These are phyloP conservation scores for Syrrhaptes paradoxus DNA, from an alignment of 2,113 vertebrate species.

Conservation along the genomic window DNA sequence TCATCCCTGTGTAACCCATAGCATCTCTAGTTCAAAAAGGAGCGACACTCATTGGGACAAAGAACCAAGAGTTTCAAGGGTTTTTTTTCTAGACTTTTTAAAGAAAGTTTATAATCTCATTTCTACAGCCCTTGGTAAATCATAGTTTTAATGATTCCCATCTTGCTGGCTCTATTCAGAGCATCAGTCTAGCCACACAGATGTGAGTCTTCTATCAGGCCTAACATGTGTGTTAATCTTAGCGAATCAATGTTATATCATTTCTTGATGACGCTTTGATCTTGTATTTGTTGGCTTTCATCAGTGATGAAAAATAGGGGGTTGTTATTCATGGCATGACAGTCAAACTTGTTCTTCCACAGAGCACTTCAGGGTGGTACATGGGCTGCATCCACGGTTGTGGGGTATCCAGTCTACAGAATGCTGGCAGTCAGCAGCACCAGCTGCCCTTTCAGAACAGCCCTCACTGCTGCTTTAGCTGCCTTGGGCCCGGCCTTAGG, in stretches of 20 bases:
- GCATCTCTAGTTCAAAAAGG: background rate
- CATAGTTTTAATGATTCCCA: background rate
- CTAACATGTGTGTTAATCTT: background rate
- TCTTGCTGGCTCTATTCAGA: background rate
- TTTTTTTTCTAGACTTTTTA: background rate
- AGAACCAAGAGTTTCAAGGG: background rate
- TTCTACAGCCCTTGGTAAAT: background rate
- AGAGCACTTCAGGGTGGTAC: background rate
- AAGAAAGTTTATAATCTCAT: background rate
- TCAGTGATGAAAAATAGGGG: background rate
- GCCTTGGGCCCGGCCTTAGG: background rate
- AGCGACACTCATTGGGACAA: background rate
- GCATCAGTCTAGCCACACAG: background rate
- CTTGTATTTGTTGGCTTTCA: background rate
- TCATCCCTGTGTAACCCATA: background rate
- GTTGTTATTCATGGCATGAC: background rate
- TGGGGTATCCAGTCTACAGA: background rate
- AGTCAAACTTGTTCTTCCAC: background rate
- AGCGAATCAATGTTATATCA: accelerated
- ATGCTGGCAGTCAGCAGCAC: accelerated
- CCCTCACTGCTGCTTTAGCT: background rate
- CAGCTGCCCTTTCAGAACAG: accelerated
- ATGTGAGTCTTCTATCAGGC: background rate
- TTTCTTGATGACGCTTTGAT: background rate
- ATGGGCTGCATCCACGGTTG: accelerated